Evolutionary conservation across 2,113 vertebrate genomes (phyloP), one percentile per base, ranked within the genome.

Genomic region (Phainopepla nitens): DNA sequence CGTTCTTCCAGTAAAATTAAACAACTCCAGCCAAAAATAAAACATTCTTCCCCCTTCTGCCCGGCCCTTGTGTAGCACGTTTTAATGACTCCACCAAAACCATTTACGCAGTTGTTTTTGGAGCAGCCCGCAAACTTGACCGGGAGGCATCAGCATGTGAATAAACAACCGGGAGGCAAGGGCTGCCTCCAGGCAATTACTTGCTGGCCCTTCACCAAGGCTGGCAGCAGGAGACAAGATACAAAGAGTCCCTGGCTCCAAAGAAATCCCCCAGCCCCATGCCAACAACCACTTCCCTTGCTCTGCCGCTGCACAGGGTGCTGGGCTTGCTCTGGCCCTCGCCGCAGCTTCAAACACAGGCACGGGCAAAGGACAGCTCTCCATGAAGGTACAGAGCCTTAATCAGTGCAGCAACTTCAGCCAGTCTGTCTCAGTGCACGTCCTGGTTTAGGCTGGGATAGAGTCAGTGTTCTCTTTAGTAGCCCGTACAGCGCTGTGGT

Each of bases 261-360:
- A n/a, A 54, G 39, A 89, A 90, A 76, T 19, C 36, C 41, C 29
- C 21, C 53, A 69, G 66, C 8, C 13, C 39, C 56, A 44, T 6
- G 31, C 21, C 25, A 27, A 36, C 24, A 31, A 10, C 12, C 21
- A 2, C 15, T 9, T 13, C 47, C 39, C 71, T 45, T 5, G 1
- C 42, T 44, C 45, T 1, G 2, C 11, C 2, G 42, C 2, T 25
- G 11, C 13, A 13, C 5, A 0, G 3, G 51, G 33, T 80, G 24
- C 56, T 7, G 54, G 29, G 64, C 36, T 54, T 2, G 22, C 56
- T 33, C 4, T 0, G 17, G 4, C 65, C 35, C 58, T n/a, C 68
- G 10, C 51, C 0, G 0, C 27, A 2, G 9, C 83, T 60, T 12
- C 57, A 18, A 47, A 51, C 6, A 8, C 39, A 60, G 13, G 3